Percentiles rank a stretch among this genome's conserved stretches.
Evolutionary conservation across 23 tunicate species (phyloP).

Genomic region (Phallusia fumigata): DNA sequence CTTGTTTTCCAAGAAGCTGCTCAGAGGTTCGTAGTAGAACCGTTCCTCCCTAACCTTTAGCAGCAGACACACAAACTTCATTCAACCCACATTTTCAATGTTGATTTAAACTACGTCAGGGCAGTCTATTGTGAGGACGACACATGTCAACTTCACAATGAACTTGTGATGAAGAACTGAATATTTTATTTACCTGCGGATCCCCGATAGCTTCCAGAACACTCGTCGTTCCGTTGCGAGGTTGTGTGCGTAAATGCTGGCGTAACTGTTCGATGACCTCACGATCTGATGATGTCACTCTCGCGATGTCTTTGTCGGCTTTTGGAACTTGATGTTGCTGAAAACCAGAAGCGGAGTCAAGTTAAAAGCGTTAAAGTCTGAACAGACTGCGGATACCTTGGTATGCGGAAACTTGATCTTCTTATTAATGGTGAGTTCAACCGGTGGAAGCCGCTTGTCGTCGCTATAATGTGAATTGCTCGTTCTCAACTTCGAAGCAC

Average conservation of each 20-base stretch:
- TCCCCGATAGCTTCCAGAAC: slow-evolving; percentile 83
- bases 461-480: not conserved
- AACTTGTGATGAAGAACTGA: too few relatives aligned
- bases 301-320: slow-evolving; percentile 14
- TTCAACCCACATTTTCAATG: too few relatives aligned
- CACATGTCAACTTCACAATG: too few relatives aligned
- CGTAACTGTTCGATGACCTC: slow-evolving; percentile 72
- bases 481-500: slow-evolving; percentile 25
- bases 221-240: slow-evolving; percentile 59
- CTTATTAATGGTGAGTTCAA: slow-evolving; percentile 64
- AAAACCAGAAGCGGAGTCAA: not conserved
- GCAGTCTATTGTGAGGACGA: too few relatives aligned
- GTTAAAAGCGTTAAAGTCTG: too few relatives aligned
- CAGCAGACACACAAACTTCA: not conserved
- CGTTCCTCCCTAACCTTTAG: slow-evolving; percentile 61
- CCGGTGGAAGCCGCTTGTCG: slow-evolving; percentile 47
- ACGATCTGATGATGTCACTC: slow-evolving; percentile 50
- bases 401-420: slow-evolving; percentile 57
- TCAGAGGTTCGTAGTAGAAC: slow-evolving; percentile 69
- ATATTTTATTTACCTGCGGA: slow-evolving; percentile 70
- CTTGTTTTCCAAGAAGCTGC: slow-evolving; percentile 40
- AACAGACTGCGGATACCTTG: slow-evolving; percentile 1
- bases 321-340: slow-evolving; percentile 14
- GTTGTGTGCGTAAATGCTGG: slow-evolving; percentile 53
- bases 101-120: too few relatives aligned